A percentile compares a stretch with the other conserved stretches of the same genome.
phyloP scores from a whole-genome alignment of 2,888 invertebrate species.

The Agrochola circellaris region DNA sequence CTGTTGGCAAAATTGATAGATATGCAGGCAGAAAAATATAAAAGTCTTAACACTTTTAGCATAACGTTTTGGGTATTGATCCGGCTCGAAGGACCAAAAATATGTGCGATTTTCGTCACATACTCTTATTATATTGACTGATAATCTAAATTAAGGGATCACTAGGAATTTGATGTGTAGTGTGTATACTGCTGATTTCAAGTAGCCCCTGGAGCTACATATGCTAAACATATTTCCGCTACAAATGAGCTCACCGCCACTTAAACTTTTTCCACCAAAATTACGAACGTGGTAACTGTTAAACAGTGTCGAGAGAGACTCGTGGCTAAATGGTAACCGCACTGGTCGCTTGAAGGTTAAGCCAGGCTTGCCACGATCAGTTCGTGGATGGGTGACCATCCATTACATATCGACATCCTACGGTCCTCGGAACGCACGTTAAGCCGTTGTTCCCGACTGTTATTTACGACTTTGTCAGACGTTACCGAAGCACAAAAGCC shows the following conservation, averaged over 20 bases:
- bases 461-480: too few species aligned
- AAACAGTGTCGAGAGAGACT: background rate
- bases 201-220: too few species aligned
- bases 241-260: background rate
- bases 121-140: background rate
- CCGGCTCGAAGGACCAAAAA: background rate
- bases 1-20: background rate
- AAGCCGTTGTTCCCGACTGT: too few species aligned
- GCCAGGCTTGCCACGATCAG: too few species aligned
- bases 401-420: too few species aligned
- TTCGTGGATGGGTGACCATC: too few species aligned
- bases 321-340: too few species aligned
- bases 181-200: too few species aligned
- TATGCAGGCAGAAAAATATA: background rate
- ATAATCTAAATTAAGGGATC: background rate
- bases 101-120: background rate
- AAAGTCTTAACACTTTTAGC: background rate
- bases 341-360: too few species aligned
- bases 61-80: background rate
- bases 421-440: too few species aligned
- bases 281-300: background rate
- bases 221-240: background rate
- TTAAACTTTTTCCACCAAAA: background rate
- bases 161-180: background rate
- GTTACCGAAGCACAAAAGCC: too few species aligned